These are phyloP conservation scores for Amblyraja radiata DNA, from an alignment of 2,797 vertebrate genomes.

Conservation along the genomic window DNA sequence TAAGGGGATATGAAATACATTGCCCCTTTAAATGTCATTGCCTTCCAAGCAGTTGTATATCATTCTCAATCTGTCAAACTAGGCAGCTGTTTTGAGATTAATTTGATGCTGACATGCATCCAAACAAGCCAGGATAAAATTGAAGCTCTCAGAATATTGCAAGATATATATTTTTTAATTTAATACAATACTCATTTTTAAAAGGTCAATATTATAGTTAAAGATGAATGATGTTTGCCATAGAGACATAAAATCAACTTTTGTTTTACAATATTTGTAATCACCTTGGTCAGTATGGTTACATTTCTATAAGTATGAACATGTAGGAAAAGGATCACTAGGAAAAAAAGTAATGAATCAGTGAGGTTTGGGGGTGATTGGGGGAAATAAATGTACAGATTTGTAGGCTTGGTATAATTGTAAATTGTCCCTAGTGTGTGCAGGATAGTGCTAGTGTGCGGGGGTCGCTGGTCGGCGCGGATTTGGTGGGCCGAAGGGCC, in stretches of 20 bases:
- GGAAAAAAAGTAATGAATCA: not conserved
- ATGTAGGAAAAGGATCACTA: not conserved
- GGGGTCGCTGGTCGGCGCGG: too few relatives aligned
- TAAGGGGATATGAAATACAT: not conserved
- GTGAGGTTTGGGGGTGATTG: too few relatives aligned
- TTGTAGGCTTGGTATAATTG: too few relatives aligned
- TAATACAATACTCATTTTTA: not conserved
- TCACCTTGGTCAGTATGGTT: not conserved
- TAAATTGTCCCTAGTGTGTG: too few relatives aligned
- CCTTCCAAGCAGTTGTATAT: not conserved
- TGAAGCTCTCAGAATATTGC: not conserved
- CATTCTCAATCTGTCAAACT: not conserved
- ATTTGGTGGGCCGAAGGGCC: too few relatives aligned
- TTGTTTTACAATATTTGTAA: not conserved
- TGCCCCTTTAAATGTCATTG: not conserved
- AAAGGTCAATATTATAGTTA: not conserved
- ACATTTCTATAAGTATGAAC: not conserved
- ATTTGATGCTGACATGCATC: constrained; percentile 13
- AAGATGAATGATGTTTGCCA: not conserved
- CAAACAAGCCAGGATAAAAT: not conserved
- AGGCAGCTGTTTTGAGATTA: not conserved
- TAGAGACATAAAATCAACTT: not conserved
- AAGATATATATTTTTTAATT: not conserved
- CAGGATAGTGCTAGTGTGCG: too few relatives aligned
- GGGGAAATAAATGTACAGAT: not conserved